Evolutionary conservation across 1,140 invertebrate genomes (phyloP), one percentile per base, ranked within the genome.

Genomic region (Acromyrmex heyeri): DNA sequence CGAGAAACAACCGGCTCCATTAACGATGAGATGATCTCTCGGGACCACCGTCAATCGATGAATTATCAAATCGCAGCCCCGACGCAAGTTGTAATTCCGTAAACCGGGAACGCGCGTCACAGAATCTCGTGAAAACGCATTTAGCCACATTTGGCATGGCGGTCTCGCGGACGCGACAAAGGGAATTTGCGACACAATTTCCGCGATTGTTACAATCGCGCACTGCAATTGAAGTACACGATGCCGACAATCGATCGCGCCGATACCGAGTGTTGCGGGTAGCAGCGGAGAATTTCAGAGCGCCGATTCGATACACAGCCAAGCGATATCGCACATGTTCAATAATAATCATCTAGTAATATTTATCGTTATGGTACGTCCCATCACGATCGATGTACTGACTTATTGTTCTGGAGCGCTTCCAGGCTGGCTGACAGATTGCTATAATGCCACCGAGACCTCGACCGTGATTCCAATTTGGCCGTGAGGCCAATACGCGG

Each of bases 301-400:
- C 34, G 27, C 27, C 82, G 82, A 14, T n/a, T 34, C 70, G 44
- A 83, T 76, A 61, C 64, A 59, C 24, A 12, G 16, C 38, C 38
- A 30, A 75, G 38, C 50, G 81, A 83, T 76, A 64, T 61, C 75
- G 65, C 61, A 30, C 81, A 10, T 12, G 57, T 38, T 53, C 81
- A 91, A 89, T 89, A 89, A 91, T 87, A 87, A 87, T 90, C 87
- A 89, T 90, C 86, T 89, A 62, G 70, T 73, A 75, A 87, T 90
- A 89, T 89, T 90, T 90, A 88, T 90, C 64, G 85, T 72, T 73
- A 62, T 38, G 21, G 61, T 55, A 59, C 34, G 34, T 83, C 72
- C 55, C 79, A 18, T 77, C 61, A 12, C 81, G 76, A 82, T 78
- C 69, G 53, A 65, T 61, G 59, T 48, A 24, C 34, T 65, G 73